Conservation (phyloP, 2,113 vertebrate genomes). For the Butorides virescens region DNA sequence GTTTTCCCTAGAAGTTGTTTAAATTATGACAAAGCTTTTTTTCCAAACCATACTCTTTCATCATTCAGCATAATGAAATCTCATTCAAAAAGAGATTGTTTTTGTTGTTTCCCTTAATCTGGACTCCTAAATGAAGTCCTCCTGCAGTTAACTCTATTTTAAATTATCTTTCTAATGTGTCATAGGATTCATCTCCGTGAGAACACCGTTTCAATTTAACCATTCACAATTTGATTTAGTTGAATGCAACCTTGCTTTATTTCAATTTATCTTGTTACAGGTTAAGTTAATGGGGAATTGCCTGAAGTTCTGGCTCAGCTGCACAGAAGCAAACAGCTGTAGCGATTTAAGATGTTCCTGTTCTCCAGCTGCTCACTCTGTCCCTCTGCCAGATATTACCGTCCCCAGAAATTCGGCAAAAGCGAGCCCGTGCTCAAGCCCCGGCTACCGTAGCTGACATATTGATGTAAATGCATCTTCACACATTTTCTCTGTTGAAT, state of each 20-base stretch:
- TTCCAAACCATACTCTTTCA: background rate
- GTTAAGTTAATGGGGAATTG: conserved; percentile 25
- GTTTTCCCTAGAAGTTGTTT: background rate
- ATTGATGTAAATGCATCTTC: background rate
- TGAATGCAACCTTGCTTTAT: conserved; percentile 21
- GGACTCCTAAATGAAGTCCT: conserved; percentile 12
- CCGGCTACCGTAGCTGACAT: fast-evolving
- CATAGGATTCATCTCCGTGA: background rate
- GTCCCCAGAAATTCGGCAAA: background rate
- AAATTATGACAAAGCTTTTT: background rate
- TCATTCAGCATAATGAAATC: background rate
- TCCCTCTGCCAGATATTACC: background rate
- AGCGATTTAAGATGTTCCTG: conserved; percentile 15
- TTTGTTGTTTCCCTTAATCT: conserved; percentile 11
- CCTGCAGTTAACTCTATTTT: background rate
- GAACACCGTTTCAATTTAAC: conserved; percentile 23
- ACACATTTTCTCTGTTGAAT: background rate
- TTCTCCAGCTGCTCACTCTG: conserved; percentile 28
- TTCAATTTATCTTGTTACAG: conserved; percentile 33
- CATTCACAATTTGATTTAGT: conserved; percentile 4
- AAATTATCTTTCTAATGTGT: conserved; percentile 25
- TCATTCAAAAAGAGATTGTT: background rate
- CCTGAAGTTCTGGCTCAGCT: conserved; percentile 43
- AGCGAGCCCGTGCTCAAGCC: background rate
- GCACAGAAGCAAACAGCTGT: conserved; percentile 24